Evolutionary conservation across 2,888 invertebrate species (phyloP), one percentile per base, ranked within the genome.

Genomic region (Agonopterix alstromeriana): DNA sequence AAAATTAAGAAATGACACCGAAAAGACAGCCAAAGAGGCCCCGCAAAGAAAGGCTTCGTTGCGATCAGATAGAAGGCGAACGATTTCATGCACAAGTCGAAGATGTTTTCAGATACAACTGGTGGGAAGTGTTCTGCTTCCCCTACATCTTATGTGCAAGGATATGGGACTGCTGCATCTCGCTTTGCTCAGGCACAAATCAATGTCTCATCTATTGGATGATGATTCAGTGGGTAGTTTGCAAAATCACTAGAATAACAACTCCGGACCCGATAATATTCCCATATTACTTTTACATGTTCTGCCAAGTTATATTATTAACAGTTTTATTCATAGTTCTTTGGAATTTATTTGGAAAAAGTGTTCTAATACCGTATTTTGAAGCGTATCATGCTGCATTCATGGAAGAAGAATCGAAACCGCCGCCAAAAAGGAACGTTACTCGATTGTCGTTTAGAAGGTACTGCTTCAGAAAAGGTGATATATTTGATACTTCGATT

Each of bases 71-170:
- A 0, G 62, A 73, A 45, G 72, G 68, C 0, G 76, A 80, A 61
- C 57, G 65, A 48, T 82, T 81, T 52, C 69, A 71, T 40, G 68
- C 77, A 1, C 70, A 67, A 10, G 60, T 64, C 0, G 78, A 81
- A 12, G 77, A 80, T 46, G 68, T 77, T 0, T 77, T 78, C 47
- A 56, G 61, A 41, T 76, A 73, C 43, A 80, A 80, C 36, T 82
- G 80, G 80, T 81, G 82, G 75, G 83, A 85, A 60, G 70, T 84
- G 0, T 78, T 79, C 42, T 85, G 83, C 60, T 83, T 82, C 50
- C 86, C 87, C 0, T 84, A 82, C 38, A 75, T 80, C 49, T 42
- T 86, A 8, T 75, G 77, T 46, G 59, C 73, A 0, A 64, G 78
- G 43, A 44, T 82, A 17, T 83, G 78, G 76, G 77, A 78, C 9